Conservation (phyloP, 2,113 vertebrate genomes). For the Thomomys bottae region DNA sequence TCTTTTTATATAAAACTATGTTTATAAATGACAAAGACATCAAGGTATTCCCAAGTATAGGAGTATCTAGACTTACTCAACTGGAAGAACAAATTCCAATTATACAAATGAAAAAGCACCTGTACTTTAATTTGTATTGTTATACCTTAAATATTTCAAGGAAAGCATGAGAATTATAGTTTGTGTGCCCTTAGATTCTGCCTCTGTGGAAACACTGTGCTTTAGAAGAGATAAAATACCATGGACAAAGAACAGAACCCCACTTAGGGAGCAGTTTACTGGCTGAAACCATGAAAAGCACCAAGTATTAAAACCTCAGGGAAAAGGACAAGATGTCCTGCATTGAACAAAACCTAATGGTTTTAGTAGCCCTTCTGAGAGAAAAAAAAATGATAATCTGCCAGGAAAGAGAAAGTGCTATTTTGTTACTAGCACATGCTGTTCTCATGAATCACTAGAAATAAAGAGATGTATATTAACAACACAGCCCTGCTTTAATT, state of each 20-base stretch:
- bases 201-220: slow-evolving; percentile 15
- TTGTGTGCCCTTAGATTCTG: slow-evolving; percentile 38
- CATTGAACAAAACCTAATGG: slow-evolving; percentile 56
- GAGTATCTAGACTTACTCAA: slow-evolving; percentile 31
- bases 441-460: slow-evolving; percentile 57
- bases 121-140: slow-evolving; percentile 39
- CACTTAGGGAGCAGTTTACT: slow-evolving; percentile 50
- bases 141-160: slow-evolving; percentile 52
- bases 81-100: slow-evolving; percentile 28
- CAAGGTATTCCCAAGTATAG: not conserved
- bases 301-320: slow-evolving; percentile 45
- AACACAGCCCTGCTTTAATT: not conserved
- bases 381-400: not conserved
- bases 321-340: slow-evolving; percentile 66
- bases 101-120: not conserved
- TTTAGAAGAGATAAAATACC: slow-evolving; percentile 59
- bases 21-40: slow-evolving; percentile 53
- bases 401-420: slow-evolving; percentile 47
- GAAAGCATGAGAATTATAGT: slow-evolving; percentile 31
- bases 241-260: slow-evolving; percentile 46
- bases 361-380: slow-evolving; percentile 37
- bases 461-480: slow-evolving; percentile 36
- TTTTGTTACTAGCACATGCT: slow-evolving; percentile 62
- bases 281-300: slow-evolving; percentile 58
- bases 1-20: slow-evolving; percentile 29